phyloP scores from a whole-genome alignment of 2,888 invertebrate species.

The Cephus rjabovi region DNA sequence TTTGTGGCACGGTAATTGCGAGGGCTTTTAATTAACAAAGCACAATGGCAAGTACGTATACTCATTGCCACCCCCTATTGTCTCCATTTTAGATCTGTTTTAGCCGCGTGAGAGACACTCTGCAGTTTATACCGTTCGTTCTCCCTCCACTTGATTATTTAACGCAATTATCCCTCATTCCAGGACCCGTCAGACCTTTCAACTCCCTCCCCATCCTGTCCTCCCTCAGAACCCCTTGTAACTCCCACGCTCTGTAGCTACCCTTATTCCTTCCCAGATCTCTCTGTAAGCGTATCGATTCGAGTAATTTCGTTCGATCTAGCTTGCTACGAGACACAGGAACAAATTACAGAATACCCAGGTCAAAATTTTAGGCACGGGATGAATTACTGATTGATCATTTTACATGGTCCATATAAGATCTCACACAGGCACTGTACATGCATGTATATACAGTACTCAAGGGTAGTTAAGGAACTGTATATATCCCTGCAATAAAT shows the following conservation, averaged over 20 bases:
- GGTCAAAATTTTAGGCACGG: too few relatives aligned
- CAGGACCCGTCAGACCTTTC: constrained; percentile 16
- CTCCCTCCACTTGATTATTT: constrained; percentile 48
- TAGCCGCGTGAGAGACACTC: constrained; percentile 24
- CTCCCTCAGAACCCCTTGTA: neutral
- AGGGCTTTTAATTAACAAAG: constrained; percentile 51
- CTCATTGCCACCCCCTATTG: constrained; percentile 44
- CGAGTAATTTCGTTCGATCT: constrained; percentile 37
- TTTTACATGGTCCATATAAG: too few relatives aligned
- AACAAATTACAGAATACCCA: neutral
- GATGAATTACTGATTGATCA: too few relatives aligned
- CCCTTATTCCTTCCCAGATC: constrained; percentile 39
- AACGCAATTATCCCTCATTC: constrained; percentile 53
- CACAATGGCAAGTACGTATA: constrained; percentile 44
- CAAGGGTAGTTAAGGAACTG: too few relatives aligned
- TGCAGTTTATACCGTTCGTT: constrained; percentile 42
- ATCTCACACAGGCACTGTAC: too few relatives aligned
- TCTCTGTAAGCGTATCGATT: constrained; percentile 38
- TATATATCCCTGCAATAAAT: too few relatives aligned
- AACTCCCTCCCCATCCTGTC: neutral
- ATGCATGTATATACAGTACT: too few relatives aligned
- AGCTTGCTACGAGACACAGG: neutral
- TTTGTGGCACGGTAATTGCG: constrained; percentile 47
- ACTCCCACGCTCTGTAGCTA: constrained; percentile 15
- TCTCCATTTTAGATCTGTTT: constrained; percentile 43